Conservation (phyloP, 2,113 vertebrate genomes). For the Eupsittula cactorum region DNA sequence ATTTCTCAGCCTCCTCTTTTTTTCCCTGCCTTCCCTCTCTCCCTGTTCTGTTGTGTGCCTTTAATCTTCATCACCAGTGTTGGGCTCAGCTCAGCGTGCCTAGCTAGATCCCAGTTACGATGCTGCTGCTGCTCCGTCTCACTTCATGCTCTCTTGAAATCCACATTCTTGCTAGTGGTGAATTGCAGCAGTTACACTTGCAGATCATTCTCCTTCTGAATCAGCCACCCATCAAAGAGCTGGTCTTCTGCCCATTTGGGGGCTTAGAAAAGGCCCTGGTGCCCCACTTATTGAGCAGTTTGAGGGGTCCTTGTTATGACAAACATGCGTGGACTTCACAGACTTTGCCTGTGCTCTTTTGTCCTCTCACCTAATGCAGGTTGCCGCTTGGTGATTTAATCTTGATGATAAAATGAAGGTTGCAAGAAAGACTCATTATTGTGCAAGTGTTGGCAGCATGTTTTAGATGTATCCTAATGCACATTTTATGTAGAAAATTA, state of each 20-base stretch:
- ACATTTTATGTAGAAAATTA: background rate
- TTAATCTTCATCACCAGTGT: background rate
- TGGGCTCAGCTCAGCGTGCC: background rate
- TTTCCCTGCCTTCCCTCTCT: background rate
- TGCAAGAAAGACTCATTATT: background rate
- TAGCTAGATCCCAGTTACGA: accelerated
- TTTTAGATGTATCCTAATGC: background rate
- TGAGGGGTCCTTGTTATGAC: background rate
- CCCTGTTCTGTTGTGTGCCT: background rate
- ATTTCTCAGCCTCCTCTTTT: background rate
- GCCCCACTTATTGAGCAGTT: background rate
- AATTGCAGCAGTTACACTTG: background rate
- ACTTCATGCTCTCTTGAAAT: background rate
- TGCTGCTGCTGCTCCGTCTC: background rate
- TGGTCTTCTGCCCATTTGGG: background rate
- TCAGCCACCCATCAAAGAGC: accelerated
- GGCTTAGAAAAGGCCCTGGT: background rate
- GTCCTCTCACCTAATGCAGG: background rate
- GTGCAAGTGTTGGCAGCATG: background rate
- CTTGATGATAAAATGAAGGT: background rate
- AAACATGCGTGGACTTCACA: accelerated
- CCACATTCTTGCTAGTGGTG: background rate
- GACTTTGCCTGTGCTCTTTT: background rate
- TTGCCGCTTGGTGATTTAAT: background rate
- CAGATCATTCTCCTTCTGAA: background rate